phyloP scores from a whole-genome alignment of 2,888 invertebrate genomes.

The Acrobasis suavella region DNA sequence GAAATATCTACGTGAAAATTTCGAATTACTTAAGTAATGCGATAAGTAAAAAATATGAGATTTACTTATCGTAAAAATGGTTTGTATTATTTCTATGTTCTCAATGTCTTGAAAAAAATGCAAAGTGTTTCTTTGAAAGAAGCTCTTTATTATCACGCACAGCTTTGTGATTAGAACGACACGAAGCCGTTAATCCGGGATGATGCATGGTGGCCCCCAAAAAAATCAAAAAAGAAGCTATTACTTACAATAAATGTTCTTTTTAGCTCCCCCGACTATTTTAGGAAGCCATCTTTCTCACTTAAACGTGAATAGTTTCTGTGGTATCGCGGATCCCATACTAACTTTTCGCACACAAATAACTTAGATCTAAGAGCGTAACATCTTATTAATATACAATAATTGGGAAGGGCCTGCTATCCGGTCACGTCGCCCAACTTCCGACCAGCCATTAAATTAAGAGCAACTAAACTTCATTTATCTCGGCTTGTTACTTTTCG shows the following conservation, averaged over 20 bases:
- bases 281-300: too few relatives aligned
- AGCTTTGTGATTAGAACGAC: too few relatives aligned
- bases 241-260: not conserved
- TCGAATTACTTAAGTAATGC: not conserved
- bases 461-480: constrained; percentile 80
- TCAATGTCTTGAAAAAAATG: too few relatives aligned
- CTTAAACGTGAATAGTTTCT: not conserved
- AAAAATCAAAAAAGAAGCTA: not conserved
- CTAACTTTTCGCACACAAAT: constrained; percentile 13
- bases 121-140: too few relatives aligned
- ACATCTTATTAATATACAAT: constrained; percentile 51
- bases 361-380: constrained; percentile 14
- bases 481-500: constrained; percentile 77
- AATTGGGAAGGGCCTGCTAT: constrained; percentile 56
- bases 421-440: constrained; percentile 74
- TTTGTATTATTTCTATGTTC: too few relatives aligned
- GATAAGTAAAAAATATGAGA: not conserved
- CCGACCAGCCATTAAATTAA: constrained; percentile 76
- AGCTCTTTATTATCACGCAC: too few relatives aligned
- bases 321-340: not conserved
- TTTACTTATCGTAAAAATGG: too few relatives aligned
- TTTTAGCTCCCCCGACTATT: too few relatives aligned
- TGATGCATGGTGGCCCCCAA: too few relatives aligned
- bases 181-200: too few relatives aligned
- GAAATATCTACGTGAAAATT: too few relatives aligned